Percentiles rank a stretch among this genome's conserved stretches.
Evolutionary conservation across 2,113 vertebrate species (phyloP).

Genomic region (Anhinga rufa): DNA sequence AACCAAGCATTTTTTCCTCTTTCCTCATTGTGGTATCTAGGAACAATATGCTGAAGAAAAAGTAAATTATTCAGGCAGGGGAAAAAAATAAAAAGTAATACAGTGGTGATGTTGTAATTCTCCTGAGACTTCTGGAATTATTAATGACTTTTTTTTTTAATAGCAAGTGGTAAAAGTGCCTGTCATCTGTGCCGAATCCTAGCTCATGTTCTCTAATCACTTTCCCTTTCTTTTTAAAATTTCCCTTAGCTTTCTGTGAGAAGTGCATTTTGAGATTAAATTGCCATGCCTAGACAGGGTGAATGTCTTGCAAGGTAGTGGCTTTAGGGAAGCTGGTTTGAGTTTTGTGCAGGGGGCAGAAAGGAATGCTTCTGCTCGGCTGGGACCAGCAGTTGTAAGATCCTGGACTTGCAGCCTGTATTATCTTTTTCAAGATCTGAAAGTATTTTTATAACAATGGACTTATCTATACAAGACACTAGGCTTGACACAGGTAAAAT

Average conservation of each 20-base stretch:
- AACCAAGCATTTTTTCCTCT: neutral
- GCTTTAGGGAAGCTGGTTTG: neutral
- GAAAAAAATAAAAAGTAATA: neutral
- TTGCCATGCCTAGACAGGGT: neutral
- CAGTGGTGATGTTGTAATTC: neutral
- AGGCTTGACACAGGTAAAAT: neutral
- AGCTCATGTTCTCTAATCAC: neutral
- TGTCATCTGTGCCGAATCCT: neutral
- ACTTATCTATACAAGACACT: neutral
- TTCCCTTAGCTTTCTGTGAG: neutral
- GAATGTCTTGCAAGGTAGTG: neutral
- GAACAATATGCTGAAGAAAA: neutral
- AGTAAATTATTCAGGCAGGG: neutral
- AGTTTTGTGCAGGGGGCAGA: neutral
- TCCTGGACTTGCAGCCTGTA: neutral
- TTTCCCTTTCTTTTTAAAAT: neutral
- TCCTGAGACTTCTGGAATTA: neutral
- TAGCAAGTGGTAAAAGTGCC: neutral
- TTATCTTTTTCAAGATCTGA: neutral
- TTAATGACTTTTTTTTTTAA: neutral
- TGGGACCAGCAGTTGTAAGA: neutral
- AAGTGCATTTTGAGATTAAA: neutral
- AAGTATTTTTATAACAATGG: neutral
- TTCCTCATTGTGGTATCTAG: neutral
- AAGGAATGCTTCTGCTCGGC: neutral